These are phyloP conservation scores for Lasioglossum calceatum DNA, from an alignment of 2,888 invertebrate genomes.

Conservation along the genomic window DNA sequence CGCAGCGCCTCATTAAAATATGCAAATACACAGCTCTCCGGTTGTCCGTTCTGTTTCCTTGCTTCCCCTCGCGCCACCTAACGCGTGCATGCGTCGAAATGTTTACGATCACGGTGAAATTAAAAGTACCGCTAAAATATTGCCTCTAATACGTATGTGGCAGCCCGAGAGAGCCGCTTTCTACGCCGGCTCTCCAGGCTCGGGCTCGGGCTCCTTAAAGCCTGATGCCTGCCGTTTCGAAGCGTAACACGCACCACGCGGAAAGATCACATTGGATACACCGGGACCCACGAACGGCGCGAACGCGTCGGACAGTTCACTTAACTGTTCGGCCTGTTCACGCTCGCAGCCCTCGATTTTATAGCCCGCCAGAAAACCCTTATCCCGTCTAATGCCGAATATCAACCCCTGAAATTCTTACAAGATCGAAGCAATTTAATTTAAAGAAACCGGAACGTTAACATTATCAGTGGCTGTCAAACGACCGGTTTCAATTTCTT, in stretches of 20 bases:
- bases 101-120: constrained; percentile 83
- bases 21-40: constrained; percentile 81
- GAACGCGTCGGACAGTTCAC: constrained; percentile 52
- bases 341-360: constrained; percentile 22
- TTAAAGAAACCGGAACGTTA: too few relatives aligned
- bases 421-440: too few relatives aligned
- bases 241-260: constrained; percentile 38
- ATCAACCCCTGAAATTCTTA: too few relatives aligned
- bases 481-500: too few relatives aligned
- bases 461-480: too few relatives aligned
- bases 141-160: constrained; percentile 78
- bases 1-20: constrained; percentile 84
- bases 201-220: constrained; percentile 41
- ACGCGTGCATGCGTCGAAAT: constrained; percentile 78
- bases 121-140: constrained; percentile 83
- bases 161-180: constrained; percentile 46
- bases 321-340: constrained; percentile 36
- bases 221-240: constrained; percentile 39
- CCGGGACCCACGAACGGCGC: constrained; percentile 33
- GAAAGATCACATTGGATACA: constrained; percentile 40
- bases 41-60: constrained; percentile 76
- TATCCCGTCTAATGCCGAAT: background rate
- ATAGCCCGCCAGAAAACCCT: background rate
- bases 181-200: constrained; percentile 6
- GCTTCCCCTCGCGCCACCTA: constrained; percentile 61